Percentiles rank a stretch among this genome's conserved stretches.
Evolutionary conservation across 2,113 vertebrate species (phyloP).

Genomic region (Pandion haliaetus): DNA sequence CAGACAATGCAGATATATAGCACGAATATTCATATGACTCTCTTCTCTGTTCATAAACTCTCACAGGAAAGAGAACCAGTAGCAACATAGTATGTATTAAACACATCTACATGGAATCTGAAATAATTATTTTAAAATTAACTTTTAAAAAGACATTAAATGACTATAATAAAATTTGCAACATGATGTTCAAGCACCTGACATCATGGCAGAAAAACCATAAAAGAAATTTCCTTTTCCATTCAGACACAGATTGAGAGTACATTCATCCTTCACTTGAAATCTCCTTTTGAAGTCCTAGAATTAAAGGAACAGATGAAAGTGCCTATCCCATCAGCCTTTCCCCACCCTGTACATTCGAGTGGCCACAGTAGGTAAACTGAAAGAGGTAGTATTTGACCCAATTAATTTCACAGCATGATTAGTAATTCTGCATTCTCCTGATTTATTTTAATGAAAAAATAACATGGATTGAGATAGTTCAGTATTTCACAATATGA

Average conservation of each 20-base stretch:
- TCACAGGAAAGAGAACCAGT: neutral
- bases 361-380: neutral
- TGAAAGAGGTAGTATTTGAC: neutral
- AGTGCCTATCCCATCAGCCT: neutral
- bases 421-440: neutral
- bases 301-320: conserved; percentile 3
- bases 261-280: neutral
- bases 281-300: neutral
- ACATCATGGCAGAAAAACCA: neutral
- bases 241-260: neutral
- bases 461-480: neutral
- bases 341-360: neutral
- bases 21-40: neutral
- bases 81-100: neutral
- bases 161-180: neutral
- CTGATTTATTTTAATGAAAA: conserved; percentile 23
- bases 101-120: neutral
- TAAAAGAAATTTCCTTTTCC: neutral
- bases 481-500: neutral
- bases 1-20: neutral
- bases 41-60: neutral
- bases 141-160: neutral
- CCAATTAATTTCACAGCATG: conserved; percentile 26
- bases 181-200: neutral
- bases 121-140: neutral